Percentiles rank a stretch among this genome's conserved stretches.
phyloP scores from a whole-genome alignment of 1,140 invertebrate species.

The Brachystomella parvula region DNA sequence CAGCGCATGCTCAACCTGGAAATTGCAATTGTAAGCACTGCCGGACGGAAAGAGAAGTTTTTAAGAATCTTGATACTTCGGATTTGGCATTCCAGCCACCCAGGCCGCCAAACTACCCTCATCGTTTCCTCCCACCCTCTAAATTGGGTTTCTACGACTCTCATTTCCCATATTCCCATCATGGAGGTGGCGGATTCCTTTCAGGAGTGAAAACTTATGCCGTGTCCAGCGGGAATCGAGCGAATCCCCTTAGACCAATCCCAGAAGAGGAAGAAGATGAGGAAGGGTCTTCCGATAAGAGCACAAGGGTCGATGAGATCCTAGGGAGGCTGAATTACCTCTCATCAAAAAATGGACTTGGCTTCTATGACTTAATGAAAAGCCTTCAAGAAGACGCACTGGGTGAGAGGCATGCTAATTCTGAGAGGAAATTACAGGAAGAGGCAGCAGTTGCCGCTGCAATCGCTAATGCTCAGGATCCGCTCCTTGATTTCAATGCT shows the following conservation, averaged over 20 bases:
- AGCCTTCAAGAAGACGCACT: neutral
- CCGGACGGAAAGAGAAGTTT: too few relatives aligned
- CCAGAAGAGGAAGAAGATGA: neutral
- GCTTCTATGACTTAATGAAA: neutral
- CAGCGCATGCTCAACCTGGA: neutral
- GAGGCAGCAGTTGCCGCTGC: neutral
- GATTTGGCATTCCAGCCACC: too few relatives aligned
- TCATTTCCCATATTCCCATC: neutral
- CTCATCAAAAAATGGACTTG: neutral
- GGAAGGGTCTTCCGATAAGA: neutral
- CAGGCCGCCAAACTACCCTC: neutral
- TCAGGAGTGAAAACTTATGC: neutral
- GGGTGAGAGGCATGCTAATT: neutral
- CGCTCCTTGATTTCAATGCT: too few relatives aligned
- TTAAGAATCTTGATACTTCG: too few relatives aligned
- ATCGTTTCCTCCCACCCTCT: neutral
- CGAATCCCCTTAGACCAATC: neutral
- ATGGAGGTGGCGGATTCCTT: neutral
- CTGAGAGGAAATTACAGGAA: neutral
- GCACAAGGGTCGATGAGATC: neutral
- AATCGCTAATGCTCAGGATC: neutral
- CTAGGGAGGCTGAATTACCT: neutral
- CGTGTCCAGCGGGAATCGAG: neutral
- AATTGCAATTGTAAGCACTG: too few relatives aligned
- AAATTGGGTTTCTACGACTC: conserved; percentile 8